Base-by-base conservation (phyloP, 2,797 vertebrate species). In the Columba guinea region DNA sequence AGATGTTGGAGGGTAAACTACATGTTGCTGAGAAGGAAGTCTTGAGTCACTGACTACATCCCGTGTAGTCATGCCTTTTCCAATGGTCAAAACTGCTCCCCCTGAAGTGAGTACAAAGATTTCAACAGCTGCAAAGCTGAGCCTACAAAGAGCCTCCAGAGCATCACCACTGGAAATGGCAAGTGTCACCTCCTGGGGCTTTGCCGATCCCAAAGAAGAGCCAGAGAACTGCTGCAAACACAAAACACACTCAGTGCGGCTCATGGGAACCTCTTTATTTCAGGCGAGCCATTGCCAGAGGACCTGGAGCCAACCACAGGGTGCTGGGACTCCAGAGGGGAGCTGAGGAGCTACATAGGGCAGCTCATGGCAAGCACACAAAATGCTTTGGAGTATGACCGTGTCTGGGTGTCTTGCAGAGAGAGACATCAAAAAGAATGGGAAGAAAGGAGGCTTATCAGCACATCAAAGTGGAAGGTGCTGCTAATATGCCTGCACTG, bases 161-260 rank as follows among this genome's bases (percentile, higher is more conserved):
- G 20, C 23, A 4, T 24, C 73, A 51, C 41, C 27, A 3, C 73
- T 79, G 48, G 34, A 79, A 86, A 52, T 5, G 14, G 37, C 30
- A 76, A 10, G 0, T 65, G 39, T 62, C 65, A 37, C 18, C 77
- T 81, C 13, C 44, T 76, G 55, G 27, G 59, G 13, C 17, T 93
- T 65, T 48, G 32, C 58, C 53, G 39, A 48, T 65, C 63, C 30
- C 27, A 60, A 32, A 55, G 32, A 75, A 34, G 35, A 83, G 51
- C 44, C 87, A 70, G 15, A 55, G 82, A 34, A 62, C 17, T 13
- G n/a, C 60, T 30, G 8, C n/a, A 26, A 37, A 11, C 15, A 32
- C 2, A 10, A 79, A 81, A 18, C 58, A 59, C 52, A 5, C 0
- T 0, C 24, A 78, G 34, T 26, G 3, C 15, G 21, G 24, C 28